A percentile compares a stretch with the other conserved stretches of the same genome.
These are phyloP conservation scores for Dipodomys stephensi DNA, from an alignment of 2,113 vertebrate genomes.

Conservation along the genomic window DNA sequence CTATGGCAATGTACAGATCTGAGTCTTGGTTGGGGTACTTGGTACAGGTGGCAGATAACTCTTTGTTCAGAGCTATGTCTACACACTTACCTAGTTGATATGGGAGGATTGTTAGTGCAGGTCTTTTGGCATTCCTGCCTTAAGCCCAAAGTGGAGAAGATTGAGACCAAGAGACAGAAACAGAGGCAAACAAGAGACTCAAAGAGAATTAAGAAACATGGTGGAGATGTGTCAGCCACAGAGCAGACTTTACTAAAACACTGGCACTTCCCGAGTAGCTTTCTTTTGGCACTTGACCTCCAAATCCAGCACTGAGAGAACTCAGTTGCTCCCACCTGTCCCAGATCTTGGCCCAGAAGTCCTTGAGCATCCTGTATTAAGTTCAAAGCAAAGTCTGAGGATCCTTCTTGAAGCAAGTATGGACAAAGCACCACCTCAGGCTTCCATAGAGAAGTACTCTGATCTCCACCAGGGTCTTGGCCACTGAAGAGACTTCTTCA, in stretches of 20 bases:
- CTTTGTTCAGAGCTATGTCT: not conserved
- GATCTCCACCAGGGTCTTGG: not conserved
- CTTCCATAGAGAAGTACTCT: not conserved
- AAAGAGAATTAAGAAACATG: not conserved
- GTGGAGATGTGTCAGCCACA: fast-evolving
- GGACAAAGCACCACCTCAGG: not conserved
- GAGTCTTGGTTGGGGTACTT: no score
- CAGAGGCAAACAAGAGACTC: not conserved
- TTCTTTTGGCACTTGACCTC: not conserved
- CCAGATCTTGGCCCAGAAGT: not conserved
- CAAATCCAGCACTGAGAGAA: not conserved
- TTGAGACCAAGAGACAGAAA: not conserved
- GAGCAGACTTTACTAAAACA: not conserved
- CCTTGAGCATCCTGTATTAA: not conserved
- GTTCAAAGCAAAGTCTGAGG: not conserved
- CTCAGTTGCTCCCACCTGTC: not conserved
- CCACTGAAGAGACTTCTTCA: not conserved
- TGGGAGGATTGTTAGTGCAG: not conserved
- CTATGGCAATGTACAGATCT: fast-evolving
- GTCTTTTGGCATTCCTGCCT: not conserved
- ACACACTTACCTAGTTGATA: not conserved
- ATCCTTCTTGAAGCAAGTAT: not conserved
- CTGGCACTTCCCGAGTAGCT: not conserved
- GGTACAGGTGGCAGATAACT: not conserved
- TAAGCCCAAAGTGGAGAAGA: not conserved